phyloP scores from a whole-genome alignment of 2,888 invertebrate species.

The Sepiola atlantica region DNA sequence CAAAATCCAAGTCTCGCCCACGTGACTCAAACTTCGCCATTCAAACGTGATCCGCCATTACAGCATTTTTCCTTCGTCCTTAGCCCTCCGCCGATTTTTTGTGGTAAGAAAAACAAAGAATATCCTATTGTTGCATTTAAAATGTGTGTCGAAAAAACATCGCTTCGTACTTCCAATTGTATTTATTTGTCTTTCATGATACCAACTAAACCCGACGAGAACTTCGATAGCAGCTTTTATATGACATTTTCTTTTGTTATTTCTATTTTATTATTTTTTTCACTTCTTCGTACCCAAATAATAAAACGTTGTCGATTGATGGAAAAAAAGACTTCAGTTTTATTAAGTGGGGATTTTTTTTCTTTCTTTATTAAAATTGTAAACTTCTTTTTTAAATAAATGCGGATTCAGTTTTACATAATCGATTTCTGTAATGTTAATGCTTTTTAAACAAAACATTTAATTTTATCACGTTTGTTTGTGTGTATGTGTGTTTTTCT shows the following conservation, averaged over 20 bases:
- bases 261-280: neutral
- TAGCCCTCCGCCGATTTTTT: neutral
- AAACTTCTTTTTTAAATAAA: too few species aligned
- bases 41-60: slow-evolving; percentile 14
- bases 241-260: neutral
- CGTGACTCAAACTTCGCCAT: neutral
- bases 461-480: too few species aligned
- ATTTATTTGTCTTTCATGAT: neutral
- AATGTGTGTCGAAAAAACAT: neutral
- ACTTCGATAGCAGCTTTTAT: neutral
- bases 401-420: too few species aligned
- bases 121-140: neutral
- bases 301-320: too few species aligned
- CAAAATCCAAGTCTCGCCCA: neutral
- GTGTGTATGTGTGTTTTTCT: too few species aligned
- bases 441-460: too few species aligned
- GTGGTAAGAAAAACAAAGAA: neutral
- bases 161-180: neutral
- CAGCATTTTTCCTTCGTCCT: neutral
- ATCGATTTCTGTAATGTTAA: too few species aligned
- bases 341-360: too few species aligned
- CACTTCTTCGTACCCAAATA: neutral
- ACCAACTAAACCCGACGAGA: neutral
- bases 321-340: too few species aligned
- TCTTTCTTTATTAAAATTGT: too few species aligned